Percentiles rank a stretch among this genome's conserved stretches.
phyloP scores from a whole-genome alignment of 2,888 invertebrate species.

The Anagyrus pseudococci region DNA sequence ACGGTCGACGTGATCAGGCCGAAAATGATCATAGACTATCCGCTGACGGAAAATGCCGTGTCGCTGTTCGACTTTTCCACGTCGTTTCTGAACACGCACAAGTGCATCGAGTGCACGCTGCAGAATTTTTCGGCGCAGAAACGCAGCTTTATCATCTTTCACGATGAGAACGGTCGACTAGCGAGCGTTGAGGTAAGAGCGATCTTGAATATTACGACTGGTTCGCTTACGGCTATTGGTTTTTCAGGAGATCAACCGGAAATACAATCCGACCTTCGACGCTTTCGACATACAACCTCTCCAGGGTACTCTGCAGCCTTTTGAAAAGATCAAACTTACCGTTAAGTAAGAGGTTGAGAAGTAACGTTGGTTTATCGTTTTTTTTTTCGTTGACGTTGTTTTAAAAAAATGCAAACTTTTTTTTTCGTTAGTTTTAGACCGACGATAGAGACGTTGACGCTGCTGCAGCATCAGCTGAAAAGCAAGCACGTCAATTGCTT shows the following conservation, averaged over 20 bases:
- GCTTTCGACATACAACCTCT: slow-evolving; percentile 49
- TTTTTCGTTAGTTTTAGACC: slow-evolving; percentile 46
- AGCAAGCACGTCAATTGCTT: slow-evolving; percentile 37
- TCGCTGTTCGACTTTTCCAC: slow-evolving; percentile 61
- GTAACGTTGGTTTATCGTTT: not conserved
- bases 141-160: slow-evolving; percentile 56
- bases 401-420: not conserved
- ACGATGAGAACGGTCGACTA: not conserved
- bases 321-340: slow-evolving; percentile 51
- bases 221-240: not conserved
- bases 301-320: slow-evolving; percentile 53
- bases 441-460: slow-evolving; percentile 17
- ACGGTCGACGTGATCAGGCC: slow-evolving; percentile 54
- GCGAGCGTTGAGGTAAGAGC: slow-evolving; percentile 11
- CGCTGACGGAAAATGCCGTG: slow-evolving; percentile 56
- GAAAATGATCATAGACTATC: slow-evolving; percentile 55
- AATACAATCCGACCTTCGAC: slow-evolving; percentile 42
- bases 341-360: slow-evolving; percentile 45
- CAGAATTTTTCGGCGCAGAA: slow-evolving; percentile 60
- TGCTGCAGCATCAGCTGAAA: not conserved
- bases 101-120: slow-evolving; percentile 56
- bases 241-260: slow-evolving; percentile 41
- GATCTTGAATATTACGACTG: not conserved
- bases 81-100: slow-evolving; percentile 57
- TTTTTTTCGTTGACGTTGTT: not conserved